phyloP scores from a whole-genome alignment of 2,888 invertebrate genomes.

The Lobophora halterata region DNA sequence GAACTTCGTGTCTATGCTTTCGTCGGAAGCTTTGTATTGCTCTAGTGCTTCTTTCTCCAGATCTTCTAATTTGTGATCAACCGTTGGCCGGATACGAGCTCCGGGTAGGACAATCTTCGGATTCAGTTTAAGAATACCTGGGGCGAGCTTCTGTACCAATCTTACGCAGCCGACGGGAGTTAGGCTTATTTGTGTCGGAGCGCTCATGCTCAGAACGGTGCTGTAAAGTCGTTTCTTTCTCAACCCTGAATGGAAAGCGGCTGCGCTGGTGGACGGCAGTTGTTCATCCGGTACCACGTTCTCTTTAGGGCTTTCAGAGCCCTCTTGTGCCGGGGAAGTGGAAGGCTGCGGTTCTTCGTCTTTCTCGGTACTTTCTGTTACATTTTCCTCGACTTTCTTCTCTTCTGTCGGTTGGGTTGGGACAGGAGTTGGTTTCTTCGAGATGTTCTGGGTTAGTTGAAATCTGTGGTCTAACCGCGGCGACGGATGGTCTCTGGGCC shows the following conservation, averaged over 20 bases:
- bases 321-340: conserved; percentile 37
- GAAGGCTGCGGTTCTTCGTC: conserved; percentile 21
- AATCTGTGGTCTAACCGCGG: conserved; percentile 52
- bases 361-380: conserved; percentile 31
- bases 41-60: conserved; percentile 82
- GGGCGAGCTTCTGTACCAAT: conserved; percentile 62
- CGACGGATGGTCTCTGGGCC: conserved; percentile 60
- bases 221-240: conserved; percentile 76
- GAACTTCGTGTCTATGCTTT: conserved; percentile 80
- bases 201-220: conserved; percentile 75
- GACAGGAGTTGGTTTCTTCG: conserved; percentile 31
- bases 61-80: conserved; percentile 75
- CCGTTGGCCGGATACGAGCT: conserved; percentile 53
- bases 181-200: conserved; percentile 56
- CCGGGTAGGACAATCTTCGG: conserved; percentile 63
- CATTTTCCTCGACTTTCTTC: conserved; percentile 30
- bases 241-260: conserved; percentile 50
- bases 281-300: conserved; percentile 50
- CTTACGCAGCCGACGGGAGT: conserved; percentile 55
- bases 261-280: conserved; percentile 59
- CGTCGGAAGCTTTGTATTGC: conserved; percentile 80
- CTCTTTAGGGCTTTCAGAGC: conserved; percentile 42
- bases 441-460: conserved; percentile 43
- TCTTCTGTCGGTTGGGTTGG: conserved; percentile 29
- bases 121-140: conserved; percentile 66